These are phyloP conservation scores for Sialia sialis DNA, from an alignment of 2,113 vertebrate genomes.

Conservation along the genomic window DNA sequence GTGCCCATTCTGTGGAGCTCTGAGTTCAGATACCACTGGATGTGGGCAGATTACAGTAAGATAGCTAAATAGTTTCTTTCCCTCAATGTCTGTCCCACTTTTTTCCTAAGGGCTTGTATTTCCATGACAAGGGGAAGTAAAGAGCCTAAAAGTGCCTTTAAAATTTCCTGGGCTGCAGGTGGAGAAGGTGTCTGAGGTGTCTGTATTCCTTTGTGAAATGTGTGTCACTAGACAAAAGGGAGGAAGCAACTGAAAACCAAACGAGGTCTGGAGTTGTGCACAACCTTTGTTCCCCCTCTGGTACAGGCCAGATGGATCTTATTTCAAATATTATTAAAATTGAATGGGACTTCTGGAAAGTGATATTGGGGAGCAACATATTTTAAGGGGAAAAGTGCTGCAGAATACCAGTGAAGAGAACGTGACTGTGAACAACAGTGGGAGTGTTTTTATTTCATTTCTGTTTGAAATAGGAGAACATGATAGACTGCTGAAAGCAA, in stretches of 20 bases:
- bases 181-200: background rate
- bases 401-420: background rate
- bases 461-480: constrained; percentile 24
- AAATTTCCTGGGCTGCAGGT: constrained; percentile 6
- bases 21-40: background rate
- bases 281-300: background rate
- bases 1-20: background rate
- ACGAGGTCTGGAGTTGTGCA: background rate
- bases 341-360: background rate
- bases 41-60: background rate
- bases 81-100: background rate
- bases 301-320: background rate
- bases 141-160: constrained; percentile 4
- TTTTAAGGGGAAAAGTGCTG: background rate
- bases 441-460: background rate
- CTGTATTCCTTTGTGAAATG: background rate
- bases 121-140: background rate
- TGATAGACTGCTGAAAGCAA: background rate
- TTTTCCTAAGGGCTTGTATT: background rate
- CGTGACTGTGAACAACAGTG: background rate
- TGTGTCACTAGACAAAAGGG: background rate
- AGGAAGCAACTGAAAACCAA: constrained; percentile 17
- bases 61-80: background rate
- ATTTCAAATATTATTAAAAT: constrained; percentile 22
- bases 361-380: background rate